phyloP scores from a whole-genome alignment of 2,888 invertebrate species.

The Morpho achilles region DNA sequence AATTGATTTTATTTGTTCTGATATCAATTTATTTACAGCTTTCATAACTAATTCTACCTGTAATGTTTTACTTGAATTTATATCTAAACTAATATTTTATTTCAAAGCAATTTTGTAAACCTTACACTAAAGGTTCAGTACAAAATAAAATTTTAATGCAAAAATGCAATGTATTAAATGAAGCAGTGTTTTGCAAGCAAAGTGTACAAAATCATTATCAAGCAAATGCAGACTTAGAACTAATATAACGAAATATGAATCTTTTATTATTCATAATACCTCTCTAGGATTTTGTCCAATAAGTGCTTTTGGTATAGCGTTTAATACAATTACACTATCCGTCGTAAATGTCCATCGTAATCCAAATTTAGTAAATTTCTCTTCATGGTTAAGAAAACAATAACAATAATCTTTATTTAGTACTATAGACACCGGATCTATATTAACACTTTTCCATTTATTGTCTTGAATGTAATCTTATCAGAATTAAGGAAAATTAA shows the following conservation, averaged over 20 bases:
- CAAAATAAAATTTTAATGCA: no score
- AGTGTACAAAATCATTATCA: no score
- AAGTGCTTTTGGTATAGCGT: constrained; percentile 82
- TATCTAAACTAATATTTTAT: neutral
- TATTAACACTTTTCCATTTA: constrained; percentile 50
- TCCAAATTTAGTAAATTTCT: constrained; percentile 80
- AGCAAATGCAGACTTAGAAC: no score
- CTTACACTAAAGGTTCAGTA: no score
- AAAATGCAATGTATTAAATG: no score
- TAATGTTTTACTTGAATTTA: constrained; percentile 16
- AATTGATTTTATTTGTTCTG: constrained; percentile 78
- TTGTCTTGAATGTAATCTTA: constrained; percentile 67
- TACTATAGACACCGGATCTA: constrained; percentile 48
- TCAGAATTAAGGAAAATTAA: constrained; percentile 19
- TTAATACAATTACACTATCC: constrained; percentile 65
- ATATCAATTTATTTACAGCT: constrained; percentile 73
- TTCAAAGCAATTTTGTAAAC: no score
- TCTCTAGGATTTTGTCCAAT: constrained; percentile 74
- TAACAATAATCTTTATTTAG: constrained; percentile 67
- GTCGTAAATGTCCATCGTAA: constrained; percentile 61
- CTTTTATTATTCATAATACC: constrained; percentile 44
- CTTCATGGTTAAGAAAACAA: constrained; percentile 72
- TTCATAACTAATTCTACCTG: constrained; percentile 59
- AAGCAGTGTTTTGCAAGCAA: no score
- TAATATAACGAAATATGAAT: neutral